Percentiles rank a stretch among this genome's conserved stretches.
Evolutionary conservation across 2,797 vertebrate species (phyloP).

Genomic region (Fistularia commersonii): DNA sequence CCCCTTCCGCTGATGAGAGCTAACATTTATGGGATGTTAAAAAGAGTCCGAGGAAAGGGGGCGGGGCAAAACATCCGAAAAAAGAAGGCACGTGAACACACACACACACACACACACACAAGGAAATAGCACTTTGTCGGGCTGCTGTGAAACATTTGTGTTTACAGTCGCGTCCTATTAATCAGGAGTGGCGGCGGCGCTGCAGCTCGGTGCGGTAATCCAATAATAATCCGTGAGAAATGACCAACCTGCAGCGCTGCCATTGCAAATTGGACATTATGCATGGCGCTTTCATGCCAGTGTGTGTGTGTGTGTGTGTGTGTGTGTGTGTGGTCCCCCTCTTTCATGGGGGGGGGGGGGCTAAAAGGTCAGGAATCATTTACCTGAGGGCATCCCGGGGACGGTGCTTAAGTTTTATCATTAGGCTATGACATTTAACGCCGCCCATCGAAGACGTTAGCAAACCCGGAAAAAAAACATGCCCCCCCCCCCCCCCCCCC

Average conservation of each 20-base stretch:
- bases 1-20: conserved; percentile 67
- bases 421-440: conserved; percentile 66
- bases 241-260: conserved; percentile 82
- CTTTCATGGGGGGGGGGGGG: conserved; percentile 20
- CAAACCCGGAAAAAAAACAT: conserved; percentile 35
- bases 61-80: conserved; percentile 49
- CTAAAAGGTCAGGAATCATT: conserved; percentile 70
- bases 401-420: conserved; percentile 57
- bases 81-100: conserved; percentile 15
- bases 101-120: conserved; percentile 2
- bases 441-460: conserved; percentile 39
- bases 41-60: conserved; percentile 53
- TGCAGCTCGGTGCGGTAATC: conserved; percentile 84
- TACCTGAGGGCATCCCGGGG: conserved; percentile 51
- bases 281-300: conserved; percentile 82
- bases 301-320: conserved; percentile 34
- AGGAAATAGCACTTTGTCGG: conserved; percentile 41
- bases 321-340: conserved; percentile 4
- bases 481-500: no score
- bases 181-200: conserved; percentile 77
- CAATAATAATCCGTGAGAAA: conserved; percentile 97
- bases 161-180: conserved; percentile 83
- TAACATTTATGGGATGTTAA: conserved; percentile 65
- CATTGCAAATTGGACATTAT: conserved; percentile 98
- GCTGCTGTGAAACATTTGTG: conserved; percentile 82